A percentile compares a stretch with the other conserved stretches of the same genome.
These are phyloP conservation scores for Alces alces DNA, from an alignment of 2,113 vertebrate species.

Conservation along the genomic window DNA sequence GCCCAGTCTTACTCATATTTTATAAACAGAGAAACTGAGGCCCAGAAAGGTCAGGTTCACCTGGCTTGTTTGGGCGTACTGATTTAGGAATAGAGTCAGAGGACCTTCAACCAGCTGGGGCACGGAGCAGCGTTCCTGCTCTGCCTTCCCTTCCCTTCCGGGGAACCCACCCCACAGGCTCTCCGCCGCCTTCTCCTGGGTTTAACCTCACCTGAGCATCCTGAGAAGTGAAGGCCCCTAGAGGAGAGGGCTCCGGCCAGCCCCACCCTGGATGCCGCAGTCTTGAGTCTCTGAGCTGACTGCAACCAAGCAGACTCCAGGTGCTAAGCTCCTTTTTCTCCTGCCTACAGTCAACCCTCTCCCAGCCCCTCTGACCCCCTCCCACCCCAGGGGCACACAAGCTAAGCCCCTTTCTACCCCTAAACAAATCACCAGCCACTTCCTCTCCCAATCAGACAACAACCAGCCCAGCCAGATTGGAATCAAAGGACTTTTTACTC, in stretches of 20 bases:
- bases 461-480: neutral
- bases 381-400: neutral
- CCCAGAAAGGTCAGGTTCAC: neutral
- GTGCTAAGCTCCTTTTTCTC: neutral
- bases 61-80: neutral
- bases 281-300: neutral
- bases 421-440: conserved; percentile 43
- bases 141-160: neutral
- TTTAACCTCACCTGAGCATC: neutral
- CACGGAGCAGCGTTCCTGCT: neutral
- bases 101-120: neutral
- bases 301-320: neutral
- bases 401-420: neutral
- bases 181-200: neutral
- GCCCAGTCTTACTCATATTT: neutral
- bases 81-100: neutral
- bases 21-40: neutral
- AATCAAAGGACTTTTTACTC: conserved; percentile 49
- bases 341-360: neutral
- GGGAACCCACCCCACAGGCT: neutral
- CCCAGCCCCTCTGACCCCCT: neutral
- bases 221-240: neutral
- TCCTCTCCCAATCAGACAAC: conserved; percentile 42
- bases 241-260: neutral
- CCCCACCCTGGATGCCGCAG: neutral